Evolutionary conservation across 2,888 invertebrate genomes (phyloP), one percentile per base, ranked within the genome.

Genomic region (Drosophila picticornis): DNA sequence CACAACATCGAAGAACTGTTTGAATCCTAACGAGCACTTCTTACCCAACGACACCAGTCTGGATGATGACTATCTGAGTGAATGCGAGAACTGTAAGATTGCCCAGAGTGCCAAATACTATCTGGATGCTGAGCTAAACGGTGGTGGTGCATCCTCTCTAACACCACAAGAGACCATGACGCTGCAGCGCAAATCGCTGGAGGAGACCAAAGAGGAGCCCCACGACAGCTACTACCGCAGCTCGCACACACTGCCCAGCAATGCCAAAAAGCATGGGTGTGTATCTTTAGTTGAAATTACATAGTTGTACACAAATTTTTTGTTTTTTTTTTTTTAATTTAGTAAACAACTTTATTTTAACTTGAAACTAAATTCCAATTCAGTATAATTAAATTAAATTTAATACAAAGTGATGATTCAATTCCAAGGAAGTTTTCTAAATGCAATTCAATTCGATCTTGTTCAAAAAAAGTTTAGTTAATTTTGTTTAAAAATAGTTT

Each of bases 1-100:
- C 76, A 93, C 93, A 61, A 93, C 93, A 67, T 93, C 93, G 29
- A 93, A 93, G 79, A 93, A 93, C 75, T 93, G 93, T 62, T 88
- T 92, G 51, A 93, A 93, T 88, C 93, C 93, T 50, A 93, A 92
- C 74, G 93, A 93, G 74, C 93, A 93, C 80, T 93, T 93, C 72
- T 82, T 93, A 77, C 93, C 93, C 68, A 93, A 93, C 72, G 93
- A 93, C 69, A 93, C 93, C 29, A 93, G 93, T 61, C 81, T 93
- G 63, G 94, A 95, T 57, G 96, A 96, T 90, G 96, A 96, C 92
- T 96, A 96, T 92, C 94, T 97, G 81, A 96, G 96, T 93, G 97
- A 97, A 93, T 97, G 97, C 93, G 97, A 97, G 93, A 97, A 97
- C 94, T 97, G 97, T 94, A 97, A 97, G 93, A 96, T 96, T 58